Evolutionary conservation across 2,113 vertebrate genomes (phyloP).

Genomic region (Catagonus wagneri): DNA sequence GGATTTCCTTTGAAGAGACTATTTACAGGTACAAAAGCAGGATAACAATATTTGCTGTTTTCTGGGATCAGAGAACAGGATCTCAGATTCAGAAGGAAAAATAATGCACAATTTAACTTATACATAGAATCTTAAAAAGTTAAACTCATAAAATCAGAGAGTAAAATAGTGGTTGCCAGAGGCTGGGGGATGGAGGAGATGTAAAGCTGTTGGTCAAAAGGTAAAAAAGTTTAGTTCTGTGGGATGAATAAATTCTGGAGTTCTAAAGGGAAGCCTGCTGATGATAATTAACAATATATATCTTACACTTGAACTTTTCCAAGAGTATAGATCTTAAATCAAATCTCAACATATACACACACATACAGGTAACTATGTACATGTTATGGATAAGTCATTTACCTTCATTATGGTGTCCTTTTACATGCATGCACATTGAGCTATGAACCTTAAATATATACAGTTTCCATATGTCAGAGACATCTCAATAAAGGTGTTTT

Average conservation of each 20-base stretch:
- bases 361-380: neutral
- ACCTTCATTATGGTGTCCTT: neutral
- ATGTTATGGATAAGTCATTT: neutral
- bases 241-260: neutral
- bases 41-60: neutral
- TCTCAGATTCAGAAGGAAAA: slow-evolving; percentile 16
- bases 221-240: neutral
- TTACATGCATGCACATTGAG: neutral
- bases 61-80: neutral
- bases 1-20: neutral
- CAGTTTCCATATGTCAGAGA: neutral
- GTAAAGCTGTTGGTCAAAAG: neutral
- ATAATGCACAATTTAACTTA: neutral
- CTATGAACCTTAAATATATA: neutral
- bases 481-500: neutral
- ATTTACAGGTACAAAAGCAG: slow-evolving; percentile 18
- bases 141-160: neutral
- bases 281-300: neutral
- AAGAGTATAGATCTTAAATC: neutral
- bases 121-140: neutral
- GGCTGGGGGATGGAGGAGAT: neutral
- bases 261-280: neutral
- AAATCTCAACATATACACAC: neutral
- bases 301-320: neutral
- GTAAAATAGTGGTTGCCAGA: neutral